Evolutionary conservation across 2,113 vertebrate species (phyloP).

Genomic region (Siniperca chuatsi): DNA sequence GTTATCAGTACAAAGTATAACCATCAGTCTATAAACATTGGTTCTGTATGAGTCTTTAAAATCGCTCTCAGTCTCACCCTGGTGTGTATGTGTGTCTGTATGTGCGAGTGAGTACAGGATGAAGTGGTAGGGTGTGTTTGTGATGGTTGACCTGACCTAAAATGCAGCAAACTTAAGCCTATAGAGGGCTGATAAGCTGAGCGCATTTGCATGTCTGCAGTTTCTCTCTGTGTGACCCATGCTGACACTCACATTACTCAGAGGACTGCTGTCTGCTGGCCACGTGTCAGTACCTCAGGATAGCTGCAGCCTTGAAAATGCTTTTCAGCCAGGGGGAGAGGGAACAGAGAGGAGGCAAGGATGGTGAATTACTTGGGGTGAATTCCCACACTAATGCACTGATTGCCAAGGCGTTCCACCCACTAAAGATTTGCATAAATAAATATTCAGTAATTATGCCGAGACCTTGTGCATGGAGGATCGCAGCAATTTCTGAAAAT

Average conservation of each 20-base stretch:
- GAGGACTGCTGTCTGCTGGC: constrained; percentile 42
- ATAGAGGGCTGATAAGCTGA: constrained; percentile 7
- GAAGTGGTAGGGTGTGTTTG: neutral
- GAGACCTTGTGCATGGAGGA: constrained; percentile 31
- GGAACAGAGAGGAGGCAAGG: constrained; percentile 21
- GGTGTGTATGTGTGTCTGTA: neutral
- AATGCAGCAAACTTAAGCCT: constrained; percentile 22
- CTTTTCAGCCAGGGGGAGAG: constrained; percentile 4
- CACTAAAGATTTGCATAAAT: constrained; percentile 58
- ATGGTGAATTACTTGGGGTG: constrained; percentile 34
- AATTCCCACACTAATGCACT: constrained; percentile 51
- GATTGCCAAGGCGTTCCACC: constrained; percentile 60
- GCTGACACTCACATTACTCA: constrained; percentile 39
- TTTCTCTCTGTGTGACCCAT: constrained; percentile 33
- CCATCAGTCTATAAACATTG: neutral
- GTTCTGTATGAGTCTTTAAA: neutral
- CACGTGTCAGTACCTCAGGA: constrained; percentile 17
- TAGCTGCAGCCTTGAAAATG: constrained; percentile 35
- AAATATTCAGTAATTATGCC: constrained; percentile 59
- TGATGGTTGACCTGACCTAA: neutral
- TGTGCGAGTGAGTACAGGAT: neutral
- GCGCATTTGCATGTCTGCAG: constrained; percentile 21
- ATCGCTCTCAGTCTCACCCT: neutral
- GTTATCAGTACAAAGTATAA: neutral
- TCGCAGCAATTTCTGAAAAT: constrained; percentile 25